These are phyloP conservation scores for Chironomus riparius DNA, from an alignment of 2,888 invertebrate genomes.

Conservation along the genomic window DNA sequence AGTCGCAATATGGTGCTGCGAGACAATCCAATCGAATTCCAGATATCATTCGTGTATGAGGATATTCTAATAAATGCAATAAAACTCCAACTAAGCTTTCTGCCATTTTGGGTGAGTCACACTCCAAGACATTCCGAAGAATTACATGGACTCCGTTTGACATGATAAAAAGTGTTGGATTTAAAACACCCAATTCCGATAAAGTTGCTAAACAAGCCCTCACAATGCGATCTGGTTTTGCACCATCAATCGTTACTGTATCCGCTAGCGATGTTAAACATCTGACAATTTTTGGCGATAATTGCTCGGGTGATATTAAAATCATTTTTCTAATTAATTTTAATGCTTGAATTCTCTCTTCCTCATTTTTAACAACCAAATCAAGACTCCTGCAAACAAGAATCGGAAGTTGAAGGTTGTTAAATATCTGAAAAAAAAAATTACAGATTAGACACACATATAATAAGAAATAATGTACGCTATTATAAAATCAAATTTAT, in stretches of 20 bases:
- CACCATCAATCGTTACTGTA: conserved; percentile 63
- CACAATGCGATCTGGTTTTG: conserved; percentile 58
- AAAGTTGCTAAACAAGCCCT: conserved; percentile 78
- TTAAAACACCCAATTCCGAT: conserved; percentile 80
- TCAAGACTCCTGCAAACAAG: conserved; percentile 80
- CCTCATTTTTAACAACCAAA: conserved; percentile 79
- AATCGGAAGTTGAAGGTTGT: conserved; percentile 73
- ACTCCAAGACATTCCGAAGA: conserved; percentile 72
- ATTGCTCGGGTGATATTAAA: conserved; percentile 52
- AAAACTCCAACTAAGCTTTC: conserved; percentile 85
- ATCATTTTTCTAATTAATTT: conserved; percentile 61
- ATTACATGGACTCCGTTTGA: conserved; percentile 78
- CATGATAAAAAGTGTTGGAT: conserved; percentile 67
- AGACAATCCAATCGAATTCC: conserved; percentile 76
- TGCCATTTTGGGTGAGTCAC: conserved; percentile 78
- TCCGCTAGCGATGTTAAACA: conserved; percentile 76
- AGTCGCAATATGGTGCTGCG: conserved; percentile 89
- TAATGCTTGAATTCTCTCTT: conserved; percentile 85
- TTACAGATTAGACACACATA: too few species aligned
- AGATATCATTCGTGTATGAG: conserved; percentile 64
- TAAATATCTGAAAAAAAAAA: conserved; percentile 46
- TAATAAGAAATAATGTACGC: too few species aligned
- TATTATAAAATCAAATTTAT: too few species aligned
- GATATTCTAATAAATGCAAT: conserved; percentile 75
- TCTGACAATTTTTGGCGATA: conserved; percentile 67